phyloP scores from a whole-genome alignment of 1,140 invertebrate genomes.

The Drosophila ohnishii region DNA sequence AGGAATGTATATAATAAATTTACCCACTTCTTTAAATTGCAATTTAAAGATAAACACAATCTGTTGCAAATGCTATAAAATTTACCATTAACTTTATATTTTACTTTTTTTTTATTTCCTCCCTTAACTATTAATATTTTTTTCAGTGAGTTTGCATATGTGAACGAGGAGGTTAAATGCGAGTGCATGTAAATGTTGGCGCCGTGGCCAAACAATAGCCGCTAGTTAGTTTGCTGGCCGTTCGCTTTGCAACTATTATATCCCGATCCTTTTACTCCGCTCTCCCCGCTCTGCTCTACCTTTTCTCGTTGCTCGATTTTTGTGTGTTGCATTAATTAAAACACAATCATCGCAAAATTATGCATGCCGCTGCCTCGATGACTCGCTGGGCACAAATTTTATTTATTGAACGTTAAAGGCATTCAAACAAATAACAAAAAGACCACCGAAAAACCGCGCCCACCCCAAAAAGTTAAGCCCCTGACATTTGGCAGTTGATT shows the following conservation, averaged over 20 bases:
- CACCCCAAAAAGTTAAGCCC: not conserved
- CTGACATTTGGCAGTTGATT: conserved; percentile 56
- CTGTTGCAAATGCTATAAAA: too few species aligned
- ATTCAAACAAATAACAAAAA: conserved; percentile 54
- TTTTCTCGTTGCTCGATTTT: conserved; percentile 14
- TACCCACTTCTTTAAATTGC: too few species aligned
- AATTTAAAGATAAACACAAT: too few species aligned
- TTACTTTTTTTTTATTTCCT: not conserved
- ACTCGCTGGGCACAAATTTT: conserved; percentile 44
- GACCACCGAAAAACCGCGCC: not conserved
- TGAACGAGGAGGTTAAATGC: conserved; percentile 16
- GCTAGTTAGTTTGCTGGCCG: conserved; percentile 70
- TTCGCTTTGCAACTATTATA: conserved; percentile 44
- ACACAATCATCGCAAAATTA: conserved; percentile 75
- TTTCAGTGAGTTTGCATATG: conserved; percentile 12
- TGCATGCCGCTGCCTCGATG: conserved; percentile 51
- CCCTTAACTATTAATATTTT: not conserved
- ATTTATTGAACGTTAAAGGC: conserved; percentile 68
- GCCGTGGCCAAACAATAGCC: conserved; percentile 65
- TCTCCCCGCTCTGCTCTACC: too few species aligned
- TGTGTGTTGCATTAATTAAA: conserved; percentile 74
- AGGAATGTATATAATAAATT: too few species aligned
- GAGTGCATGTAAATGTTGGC: conserved; percentile 60
- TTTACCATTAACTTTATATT: too few species aligned
- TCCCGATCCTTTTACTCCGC: conserved; percentile 12